phyloP scores from a whole-genome alignment of 2,113 vertebrate species.

The Bufo bufo region DNA sequence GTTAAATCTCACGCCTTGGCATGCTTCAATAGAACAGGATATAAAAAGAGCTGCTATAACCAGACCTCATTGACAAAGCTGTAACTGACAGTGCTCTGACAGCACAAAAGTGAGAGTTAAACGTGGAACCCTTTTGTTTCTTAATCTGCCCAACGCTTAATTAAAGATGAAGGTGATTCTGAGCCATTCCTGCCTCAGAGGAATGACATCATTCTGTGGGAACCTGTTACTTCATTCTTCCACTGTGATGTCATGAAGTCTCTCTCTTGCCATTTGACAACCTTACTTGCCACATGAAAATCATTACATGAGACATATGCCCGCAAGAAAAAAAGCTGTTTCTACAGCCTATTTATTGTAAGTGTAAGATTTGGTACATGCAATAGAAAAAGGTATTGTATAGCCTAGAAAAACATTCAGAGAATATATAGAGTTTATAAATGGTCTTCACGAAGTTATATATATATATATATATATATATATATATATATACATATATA shows the following conservation, averaged over 20 bases:
- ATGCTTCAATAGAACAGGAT: background rate
- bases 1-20: slow-evolving; percentile 12
- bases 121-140: slow-evolving; percentile 40
- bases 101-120: slow-evolving; percentile 45
- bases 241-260: slow-evolving; percentile 36
- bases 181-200: slow-evolving; percentile 31
- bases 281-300: slow-evolving; percentile 12
- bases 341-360: background rate
- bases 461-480: slow-evolving; percentile 3
- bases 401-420: too few species aligned
- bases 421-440: too few species aligned
- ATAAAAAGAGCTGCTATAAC: slow-evolving; percentile 27
- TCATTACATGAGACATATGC: slow-evolving; percentile 16
- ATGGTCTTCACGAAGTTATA: too few species aligned
- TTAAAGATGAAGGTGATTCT: slow-evolving; percentile 46
- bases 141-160: slow-evolving; percentile 32
- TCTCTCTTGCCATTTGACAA: background rate
- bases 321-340: background rate
- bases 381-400: too few species aligned
- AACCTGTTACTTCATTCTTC: slow-evolving; percentile 21
- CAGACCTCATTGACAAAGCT: slow-evolving; percentile 13
- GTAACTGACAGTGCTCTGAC: slow-evolving; percentile 44
- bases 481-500: background rate
- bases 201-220: slow-evolving; percentile 43
- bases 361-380: background rate